Base-by-base conservation (phyloP, 2,113 vertebrate species). In the Hipposideros armiger region DNA sequence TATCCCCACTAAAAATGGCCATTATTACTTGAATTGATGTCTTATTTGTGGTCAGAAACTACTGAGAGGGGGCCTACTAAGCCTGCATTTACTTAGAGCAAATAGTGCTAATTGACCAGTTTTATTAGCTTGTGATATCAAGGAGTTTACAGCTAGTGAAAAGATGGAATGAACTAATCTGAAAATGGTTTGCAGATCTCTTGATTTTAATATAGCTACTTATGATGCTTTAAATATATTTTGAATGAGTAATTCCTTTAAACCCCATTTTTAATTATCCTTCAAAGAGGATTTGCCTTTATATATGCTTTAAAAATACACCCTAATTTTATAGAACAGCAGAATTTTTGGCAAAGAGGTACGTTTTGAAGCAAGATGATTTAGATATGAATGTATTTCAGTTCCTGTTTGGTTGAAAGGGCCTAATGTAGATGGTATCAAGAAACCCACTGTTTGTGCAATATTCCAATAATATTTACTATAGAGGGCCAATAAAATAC, bases 91-190 rank as follows among this genome's bases (percentile, higher is more conserved):
- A 95, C 76, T 94, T 87, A 80, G 97, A 15, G 70, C 93, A 80
- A 96, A 95, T 83, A 97, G 96, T 97, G 95, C 98, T 98, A 98
- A 96, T 30, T 69, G 89, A 98, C 92, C 96, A 96, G 98, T 96
- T 95, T 98, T 98, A 92, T 97, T 97, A 97, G 96, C 97, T 96
- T 98, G 90, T 97, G 96, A 95, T 97, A 96, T 93, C 69, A 80
- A 94, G 62, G 96, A 97, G 98, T 98, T 98, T 98, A 98, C 98
- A 98, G 96, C 97, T 98, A 95, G 97, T 97, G 96, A 98, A 95
- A 97, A 96, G 96, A 90, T 87, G 11, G 97, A 98, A 98, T 98
- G 97, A 98, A 98, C 98, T 97, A 20, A 45, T 95, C 45, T 52
- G 93, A 98, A 96, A 96, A 94, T 56, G 94, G 74, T 95, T 95